phyloP scores from a whole-genome alignment of 2,113 vertebrate genomes.

The Ptychochromis oligacanthus region DNA sequence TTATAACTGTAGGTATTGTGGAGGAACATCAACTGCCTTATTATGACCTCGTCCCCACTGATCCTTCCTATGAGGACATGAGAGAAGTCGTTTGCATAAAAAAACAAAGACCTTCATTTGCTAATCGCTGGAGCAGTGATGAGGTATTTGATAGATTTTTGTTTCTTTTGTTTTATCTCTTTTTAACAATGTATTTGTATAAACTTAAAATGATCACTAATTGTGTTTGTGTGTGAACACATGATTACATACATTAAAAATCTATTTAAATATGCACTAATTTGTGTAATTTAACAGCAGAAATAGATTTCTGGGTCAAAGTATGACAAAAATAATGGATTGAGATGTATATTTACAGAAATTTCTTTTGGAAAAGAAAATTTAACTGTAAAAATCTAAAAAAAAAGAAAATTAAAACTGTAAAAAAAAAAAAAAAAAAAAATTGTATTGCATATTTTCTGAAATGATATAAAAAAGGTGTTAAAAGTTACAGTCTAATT shows the following conservation, averaged over 20 bases:
- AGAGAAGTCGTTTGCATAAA: slow-evolving; percentile 93
- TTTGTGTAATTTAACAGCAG: not conserved
- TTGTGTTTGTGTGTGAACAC: not conserved
- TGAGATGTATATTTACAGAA: not conserved
- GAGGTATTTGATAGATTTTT: slow-evolving; percentile 80
- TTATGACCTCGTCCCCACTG: slow-evolving; percentile 90
- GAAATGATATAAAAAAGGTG: too few species aligned
- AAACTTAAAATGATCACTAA: not conserved
- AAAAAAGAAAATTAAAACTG: not conserved
- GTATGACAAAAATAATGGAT: not conserved
- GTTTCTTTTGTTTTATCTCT: not conserved
- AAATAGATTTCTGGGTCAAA: not conserved
- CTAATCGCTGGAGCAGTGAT: slow-evolving; percentile 94
- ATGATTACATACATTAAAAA: not conserved
- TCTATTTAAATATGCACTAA: not conserved
- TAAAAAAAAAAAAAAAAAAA: not conserved
- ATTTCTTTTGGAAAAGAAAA: not conserved
- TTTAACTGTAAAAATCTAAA: not conserved
- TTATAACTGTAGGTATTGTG: slow-evolving; percentile 84
- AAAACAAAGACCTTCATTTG: slow-evolving; percentile 90
- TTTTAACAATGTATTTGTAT: too few species aligned
- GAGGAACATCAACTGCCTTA: slow-evolving; percentile 98
- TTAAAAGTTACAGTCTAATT: too few species aligned
- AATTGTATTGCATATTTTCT: too few species aligned
- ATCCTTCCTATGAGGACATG: slow-evolving; percentile 98